Base-by-base conservation (phyloP, 1,140 invertebrate species). In the Drosophila persimilis region DNA sequence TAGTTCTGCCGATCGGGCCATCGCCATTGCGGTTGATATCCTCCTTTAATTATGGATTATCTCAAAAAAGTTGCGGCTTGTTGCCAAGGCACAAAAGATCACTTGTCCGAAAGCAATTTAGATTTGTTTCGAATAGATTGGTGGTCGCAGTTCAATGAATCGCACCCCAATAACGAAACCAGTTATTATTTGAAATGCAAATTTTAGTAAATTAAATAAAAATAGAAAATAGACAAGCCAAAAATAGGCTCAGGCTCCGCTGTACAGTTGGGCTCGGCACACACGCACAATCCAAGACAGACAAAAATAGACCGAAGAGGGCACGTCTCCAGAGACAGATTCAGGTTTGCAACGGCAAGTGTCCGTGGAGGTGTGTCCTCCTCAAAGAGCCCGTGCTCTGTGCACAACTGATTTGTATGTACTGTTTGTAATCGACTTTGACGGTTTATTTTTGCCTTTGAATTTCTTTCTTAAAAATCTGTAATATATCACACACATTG, bases 181-280 rank as follows among this genome's bases (percentile, higher is more conserved):
- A 74, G 83, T 86, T 88, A 73, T 58, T 52, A 73, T 67, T 71
- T 63, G 22, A 75, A 60, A 77, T 86, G 67, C 77, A 60, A 81
- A 84, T 71, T 76, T 77, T 73, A 77, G 24, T 80, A 44, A 57
- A 26, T 5, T 5, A 26, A 26, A 26, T 26, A 26, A 26, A 26
- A 26, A 5, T 26, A 26, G 24, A 26, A 77, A 77, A 77, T 65
- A 53, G 24, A 74, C 61, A 60, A 46, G 47, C 58, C 61, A 58
- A 54, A 62, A 45, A 43, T 54, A 65, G 31, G 6, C 24, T 13
- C 31, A 9, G 9, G 9, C 31, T 35, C 35, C 35, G 11, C 35
- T 39, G 35, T 39, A 39, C 35, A 39, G 35, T 39, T 13, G 35
- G 35, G 24, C 15, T 31, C 22, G 35, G 5, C 15, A 67, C 39